These are phyloP conservation scores for Rhyacophila brunnea DNA, from an alignment of 1,140 invertebrate species.

Conservation along the genomic window DNA sequence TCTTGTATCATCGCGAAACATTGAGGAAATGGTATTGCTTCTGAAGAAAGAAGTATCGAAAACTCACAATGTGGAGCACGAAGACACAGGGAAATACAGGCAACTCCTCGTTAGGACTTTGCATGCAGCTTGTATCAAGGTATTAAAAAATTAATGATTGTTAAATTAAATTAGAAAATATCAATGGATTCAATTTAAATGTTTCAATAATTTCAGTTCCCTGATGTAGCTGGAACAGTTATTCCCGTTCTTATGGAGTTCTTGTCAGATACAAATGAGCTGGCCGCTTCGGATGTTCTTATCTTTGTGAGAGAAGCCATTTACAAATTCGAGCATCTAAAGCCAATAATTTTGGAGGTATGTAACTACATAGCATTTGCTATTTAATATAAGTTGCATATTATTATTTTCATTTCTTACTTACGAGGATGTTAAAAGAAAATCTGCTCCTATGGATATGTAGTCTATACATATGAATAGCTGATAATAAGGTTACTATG, in stretches of 20 bases:
- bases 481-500: too few species aligned
- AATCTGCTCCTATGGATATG: too few species aligned
- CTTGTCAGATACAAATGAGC: constrained; percentile 91
- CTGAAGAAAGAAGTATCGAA: constrained; percentile 94
- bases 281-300: constrained; percentile 91
- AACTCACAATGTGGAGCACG: constrained; percentile 88
- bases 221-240: constrained; percentile 91
- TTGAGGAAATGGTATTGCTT: constrained; percentile 94
- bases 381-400: too few species aligned
- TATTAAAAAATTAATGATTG: constrained; percentile 24
- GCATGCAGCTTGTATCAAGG: constrained; percentile 92
- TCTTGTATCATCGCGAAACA: constrained; percentile 88
- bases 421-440: too few species aligned
- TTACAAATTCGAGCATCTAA: constrained; percentile 83
- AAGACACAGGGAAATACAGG: constrained; percentile 93
- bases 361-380: too few species aligned
- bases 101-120: constrained; percentile 94
- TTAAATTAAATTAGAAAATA: neutral
- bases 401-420: too few species aligned
- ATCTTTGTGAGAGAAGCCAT: constrained; percentile 94
- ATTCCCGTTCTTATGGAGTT: constrained; percentile 96
- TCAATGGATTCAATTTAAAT: neutral
- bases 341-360: constrained; percentile 77
- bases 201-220: constrained; percentile 68
- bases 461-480: too few species aligned